Evolutionary conservation across 2,113 vertebrate genomes (phyloP), one percentile per base, ranked within the genome.

Genomic region (Mus spicilegus): DNA sequence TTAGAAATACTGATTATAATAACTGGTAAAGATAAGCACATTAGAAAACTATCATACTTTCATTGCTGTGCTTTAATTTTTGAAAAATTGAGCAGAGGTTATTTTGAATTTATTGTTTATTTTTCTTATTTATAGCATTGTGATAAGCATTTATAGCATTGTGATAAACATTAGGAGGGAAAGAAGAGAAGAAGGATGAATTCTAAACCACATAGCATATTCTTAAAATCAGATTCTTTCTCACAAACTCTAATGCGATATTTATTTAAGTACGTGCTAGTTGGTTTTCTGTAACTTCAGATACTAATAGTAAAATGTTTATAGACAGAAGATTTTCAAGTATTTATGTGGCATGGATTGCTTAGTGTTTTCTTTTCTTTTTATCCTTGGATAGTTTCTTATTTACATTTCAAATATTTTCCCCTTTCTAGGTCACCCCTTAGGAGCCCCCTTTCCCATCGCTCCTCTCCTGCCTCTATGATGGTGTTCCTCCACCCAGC

Each of bases 1-100:
- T 97, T 97, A 97, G 95, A 98, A 95, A 92, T 96, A 97, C 46
- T 98, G 85, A 89, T 95, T 97, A 56, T 96, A 97, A 98, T 98
- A 98, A 97, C 94, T 97, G 91, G 93, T 95, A 95, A 82, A 96
- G 75, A 96, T 95, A 96, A 69, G 78, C 90, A 94, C 96, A 96
- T 96, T 98, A 98, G 97, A 95, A 95, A 82, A 95, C 96, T 86
- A 90, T 33, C 92, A 30, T 91, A 96, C 94, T 88, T 97, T 97
- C 97, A 98, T 97, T 93, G 70, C 90, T 98, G 77, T 96, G 98
- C 98, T 88, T 97, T 96, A 58, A 84, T 96, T 93, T 94, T 95
- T 95, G 46, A 72, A 97, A 95, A 96, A 97, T 19, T 91, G 97
- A 97, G 87, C 93, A 93, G 58, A 96, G 96, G 91, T 97, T 96